Percentiles rank a stretch among this genome's conserved stretches.
phyloP scores from a whole-genome alignment of 1,140 invertebrate species.

The Drosophila dunni region DNA sequence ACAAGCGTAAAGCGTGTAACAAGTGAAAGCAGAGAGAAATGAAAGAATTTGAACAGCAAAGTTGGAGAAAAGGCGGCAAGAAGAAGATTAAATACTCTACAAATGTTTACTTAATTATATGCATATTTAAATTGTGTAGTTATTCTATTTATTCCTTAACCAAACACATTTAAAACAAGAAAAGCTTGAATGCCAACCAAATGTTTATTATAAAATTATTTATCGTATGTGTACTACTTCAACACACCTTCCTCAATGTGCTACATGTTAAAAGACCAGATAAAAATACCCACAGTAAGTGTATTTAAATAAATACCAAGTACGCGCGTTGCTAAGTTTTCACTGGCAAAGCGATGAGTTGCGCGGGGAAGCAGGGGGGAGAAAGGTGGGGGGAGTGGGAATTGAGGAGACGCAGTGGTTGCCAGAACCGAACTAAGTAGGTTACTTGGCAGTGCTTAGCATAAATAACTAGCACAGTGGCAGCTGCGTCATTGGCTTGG shows the following conservation, averaged over 20 bases:
- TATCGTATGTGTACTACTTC: too few relatives aligned
- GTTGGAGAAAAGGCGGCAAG: background rate
- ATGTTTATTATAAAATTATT: too few relatives aligned
- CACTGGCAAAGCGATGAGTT: conserved; percentile 21
- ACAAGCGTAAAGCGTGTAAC: background rate
- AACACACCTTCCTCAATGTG: background rate
- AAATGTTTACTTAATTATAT: background rate
- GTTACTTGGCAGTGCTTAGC: conserved; percentile 79
- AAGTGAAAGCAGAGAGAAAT: conserved; percentile 16
- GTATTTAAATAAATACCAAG: conserved; percentile 63
- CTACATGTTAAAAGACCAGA: background rate
- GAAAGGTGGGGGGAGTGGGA: background rate
- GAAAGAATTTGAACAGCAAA: background rate
- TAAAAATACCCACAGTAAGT: conserved; percentile 3
- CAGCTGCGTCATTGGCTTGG: conserved; percentile 49
- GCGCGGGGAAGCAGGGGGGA: background rate
- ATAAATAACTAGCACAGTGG: conserved; percentile 73
- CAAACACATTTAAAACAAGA: too few relatives aligned
- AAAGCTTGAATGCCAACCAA: too few relatives aligned
- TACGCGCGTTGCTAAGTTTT: conserved; percentile 74
- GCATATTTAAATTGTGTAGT: too few relatives aligned
- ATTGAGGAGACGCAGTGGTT: background rate
- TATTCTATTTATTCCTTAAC: too few relatives aligned
- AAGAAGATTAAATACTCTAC: background rate
- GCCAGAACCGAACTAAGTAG: conserved; percentile 56